Conservation (phyloP, 2,113 vertebrate genomes). For the Phainopepla nitens region DNA sequence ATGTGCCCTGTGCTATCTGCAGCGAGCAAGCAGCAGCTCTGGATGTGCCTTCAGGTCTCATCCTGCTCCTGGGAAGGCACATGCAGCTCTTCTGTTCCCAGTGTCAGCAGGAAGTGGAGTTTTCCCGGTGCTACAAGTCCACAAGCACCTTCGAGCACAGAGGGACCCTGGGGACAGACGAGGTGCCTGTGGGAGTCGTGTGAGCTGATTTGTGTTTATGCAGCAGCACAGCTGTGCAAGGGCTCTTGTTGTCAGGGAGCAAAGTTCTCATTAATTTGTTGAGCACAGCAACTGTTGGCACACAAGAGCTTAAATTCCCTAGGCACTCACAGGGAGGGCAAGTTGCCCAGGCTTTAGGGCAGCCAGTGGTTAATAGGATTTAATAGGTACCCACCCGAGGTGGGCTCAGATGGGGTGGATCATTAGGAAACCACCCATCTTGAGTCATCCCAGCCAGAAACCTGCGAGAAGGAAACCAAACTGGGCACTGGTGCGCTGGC, state of each 20-base stretch:
- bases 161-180: not conserved
- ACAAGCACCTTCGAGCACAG: rapidly evolving
- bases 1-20: not conserved
- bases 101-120: rapidly evolving
- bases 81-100: not conserved
- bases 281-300: not conserved
- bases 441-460: not conserved
- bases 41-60: not conserved
- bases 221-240: not conserved
- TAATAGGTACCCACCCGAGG: not conserved
- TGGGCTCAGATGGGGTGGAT: not conserved
- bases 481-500: not conserved
- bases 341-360: not conserved
- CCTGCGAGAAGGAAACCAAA: not conserved
- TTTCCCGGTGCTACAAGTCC: not conserved
- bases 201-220: not conserved
- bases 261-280: not conserved
- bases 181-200: rapidly evolving
- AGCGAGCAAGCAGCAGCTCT: rapidly evolving
- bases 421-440: not conserved
- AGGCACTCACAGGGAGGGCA: rapidly evolving
- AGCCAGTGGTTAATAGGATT: not conserved
- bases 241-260: not conserved
- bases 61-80: not conserved
- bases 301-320: not conserved